Conservation (phyloP, 2,888 invertebrate genomes). For the Iphiclides podalirius region DNA sequence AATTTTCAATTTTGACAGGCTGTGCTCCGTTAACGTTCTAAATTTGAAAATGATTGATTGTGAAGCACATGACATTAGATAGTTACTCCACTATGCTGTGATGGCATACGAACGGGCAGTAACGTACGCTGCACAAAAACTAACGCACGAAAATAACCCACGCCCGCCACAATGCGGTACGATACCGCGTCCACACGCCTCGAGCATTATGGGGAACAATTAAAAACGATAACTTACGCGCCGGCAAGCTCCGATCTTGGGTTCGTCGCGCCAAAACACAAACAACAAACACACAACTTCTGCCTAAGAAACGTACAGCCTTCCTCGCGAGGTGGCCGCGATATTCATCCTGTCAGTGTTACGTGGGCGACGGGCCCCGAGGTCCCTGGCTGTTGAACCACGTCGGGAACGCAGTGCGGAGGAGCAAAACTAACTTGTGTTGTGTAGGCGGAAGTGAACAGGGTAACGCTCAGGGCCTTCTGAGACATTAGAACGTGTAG, state of each 20-base stretch:
- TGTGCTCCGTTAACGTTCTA: too few species aligned
- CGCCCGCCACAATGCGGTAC: constrained; percentile 2
- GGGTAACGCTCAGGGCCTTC: constrained; percentile 28
- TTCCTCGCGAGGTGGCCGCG: constrained; percentile 25
- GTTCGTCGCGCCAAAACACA: constrained; percentile 23
- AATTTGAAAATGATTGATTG: too few species aligned
- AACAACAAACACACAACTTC: constrained; percentile 18
- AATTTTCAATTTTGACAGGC: too few species aligned
- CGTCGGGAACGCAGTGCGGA: constrained; percentile 24
- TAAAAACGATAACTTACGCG: constrained; percentile 30
- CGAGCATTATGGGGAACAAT: constrained; percentile 28
- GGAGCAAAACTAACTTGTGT: constrained; percentile 26
- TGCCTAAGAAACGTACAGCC: background rate
- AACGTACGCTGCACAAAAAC: background rate
- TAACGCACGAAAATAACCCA: background rate
- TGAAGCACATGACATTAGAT: too few species aligned
- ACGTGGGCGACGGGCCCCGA: constrained; percentile 17
- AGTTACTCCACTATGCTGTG: too few species aligned
- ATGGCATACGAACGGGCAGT: too few species aligned
- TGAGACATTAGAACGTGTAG: constrained; percentile 15
- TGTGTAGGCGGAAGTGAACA: constrained; percentile 30
- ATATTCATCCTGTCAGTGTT: constrained; percentile 28
- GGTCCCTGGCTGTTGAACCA: background rate
- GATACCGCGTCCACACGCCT: background rate
- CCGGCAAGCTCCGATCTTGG: constrained; percentile 25